Conservation (phyloP, 2,888 invertebrate species). For the Dasypogon diadema region DNA sequence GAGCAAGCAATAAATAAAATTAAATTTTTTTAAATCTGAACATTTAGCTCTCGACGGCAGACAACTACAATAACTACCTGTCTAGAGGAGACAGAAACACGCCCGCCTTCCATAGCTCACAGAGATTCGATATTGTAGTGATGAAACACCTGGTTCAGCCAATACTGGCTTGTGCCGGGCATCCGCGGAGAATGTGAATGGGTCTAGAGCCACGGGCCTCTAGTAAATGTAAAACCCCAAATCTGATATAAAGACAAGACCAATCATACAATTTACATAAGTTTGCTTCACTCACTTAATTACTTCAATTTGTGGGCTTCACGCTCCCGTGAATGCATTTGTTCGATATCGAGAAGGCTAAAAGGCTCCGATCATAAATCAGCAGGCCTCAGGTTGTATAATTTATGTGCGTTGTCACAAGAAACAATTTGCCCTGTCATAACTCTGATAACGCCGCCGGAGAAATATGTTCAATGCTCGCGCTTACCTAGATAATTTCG, state of each 20-base stretch:
- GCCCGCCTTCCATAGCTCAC: constrained; percentile 10
- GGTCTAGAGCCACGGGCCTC: not conserved
- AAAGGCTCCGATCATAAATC: constrained; percentile 19
- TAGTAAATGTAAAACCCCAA: not conserved
- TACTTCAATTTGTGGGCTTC: constrained; percentile 47
- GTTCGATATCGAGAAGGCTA: constrained; percentile 7
- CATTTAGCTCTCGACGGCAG: not conserved
- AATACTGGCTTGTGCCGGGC: constrained; percentile 21
- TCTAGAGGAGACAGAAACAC: constrained; percentile 5
- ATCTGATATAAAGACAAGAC: constrained; percentile 15
- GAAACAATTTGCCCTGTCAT: constrained; percentile 50
- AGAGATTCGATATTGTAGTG: constrained; percentile 7
- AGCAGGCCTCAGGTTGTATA: constrained; percentile 8
- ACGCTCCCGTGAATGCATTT: constrained; percentile 50
- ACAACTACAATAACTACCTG: constrained; percentile 4
- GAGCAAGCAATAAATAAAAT: constrained; percentile 35
- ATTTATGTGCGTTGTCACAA: constrained; percentile 51
- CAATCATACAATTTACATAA: constrained; percentile 34
- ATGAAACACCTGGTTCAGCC: constrained; percentile 32
- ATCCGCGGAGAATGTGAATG: not conserved
- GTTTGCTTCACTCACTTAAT: constrained; percentile 42
- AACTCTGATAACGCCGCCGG: constrained; percentile 24
- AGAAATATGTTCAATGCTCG: constrained; percentile 25
- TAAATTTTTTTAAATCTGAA: not conserved
- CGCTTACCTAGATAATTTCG: constrained; percentile 30